Conservation (phyloP, 2,113 vertebrate species). For the Brachirus orientalis region DNA sequence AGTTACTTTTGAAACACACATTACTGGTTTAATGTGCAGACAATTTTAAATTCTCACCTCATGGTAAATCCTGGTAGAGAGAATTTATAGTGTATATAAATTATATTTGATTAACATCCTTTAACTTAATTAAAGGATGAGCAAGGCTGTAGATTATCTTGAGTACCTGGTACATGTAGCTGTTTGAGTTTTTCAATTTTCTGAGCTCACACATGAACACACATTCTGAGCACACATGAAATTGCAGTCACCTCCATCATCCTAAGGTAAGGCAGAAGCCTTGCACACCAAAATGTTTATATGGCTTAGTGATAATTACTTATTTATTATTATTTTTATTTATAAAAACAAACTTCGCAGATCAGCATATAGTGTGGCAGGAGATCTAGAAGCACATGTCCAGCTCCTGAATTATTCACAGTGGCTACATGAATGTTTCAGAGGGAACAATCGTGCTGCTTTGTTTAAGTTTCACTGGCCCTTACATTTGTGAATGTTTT, state of each 20-base stretch:
- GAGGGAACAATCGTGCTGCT: slow-evolving; percentile 41
- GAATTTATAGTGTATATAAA: too few species aligned
- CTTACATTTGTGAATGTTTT: neutral
- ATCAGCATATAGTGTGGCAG: slow-evolving; percentile 23
- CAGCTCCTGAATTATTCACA: slow-evolving; percentile 68
- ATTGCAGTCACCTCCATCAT: neutral
- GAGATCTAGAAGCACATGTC: slow-evolving; percentile 35
- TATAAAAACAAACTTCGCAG: neutral
- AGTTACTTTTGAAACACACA: neutral
- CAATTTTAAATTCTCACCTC: too few species aligned
- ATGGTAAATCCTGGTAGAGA: neutral
- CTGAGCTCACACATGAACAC: too few species aligned
- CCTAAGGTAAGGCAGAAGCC: neutral
- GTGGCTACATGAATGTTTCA: slow-evolving; percentile 65
- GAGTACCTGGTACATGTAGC: too few species aligned
- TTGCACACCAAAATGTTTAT: neutral
- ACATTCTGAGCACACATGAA: too few species aligned
- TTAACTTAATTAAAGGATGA: too few species aligned
- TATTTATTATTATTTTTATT: too few species aligned
- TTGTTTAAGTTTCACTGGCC: slow-evolving; percentile 31
- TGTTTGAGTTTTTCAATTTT: neutral
- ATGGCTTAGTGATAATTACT: slow-evolving; percentile 7
- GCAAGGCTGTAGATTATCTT: too few species aligned
- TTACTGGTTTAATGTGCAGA: neutral
- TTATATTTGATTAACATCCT: too few species aligned